These are phyloP conservation scores for Macaria liturata DNA, from an alignment of 2,888 invertebrate species.

Conservation along the genomic window DNA sequence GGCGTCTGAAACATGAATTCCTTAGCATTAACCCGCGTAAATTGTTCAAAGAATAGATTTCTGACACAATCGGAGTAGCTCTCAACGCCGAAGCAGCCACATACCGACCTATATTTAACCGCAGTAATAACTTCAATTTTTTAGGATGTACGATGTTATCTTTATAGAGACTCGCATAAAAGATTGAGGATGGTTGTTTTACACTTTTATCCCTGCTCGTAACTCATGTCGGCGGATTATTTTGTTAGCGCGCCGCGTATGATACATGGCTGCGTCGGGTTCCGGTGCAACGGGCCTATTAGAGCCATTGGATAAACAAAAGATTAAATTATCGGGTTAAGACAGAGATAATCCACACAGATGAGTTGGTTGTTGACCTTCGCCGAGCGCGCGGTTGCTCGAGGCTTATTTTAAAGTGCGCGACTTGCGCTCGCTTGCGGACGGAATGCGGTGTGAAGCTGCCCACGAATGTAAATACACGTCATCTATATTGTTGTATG, in stretches of 20 bases:
- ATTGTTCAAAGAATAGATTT: conserved; percentile 1
- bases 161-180: conserved; percentile 44
- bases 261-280: conserved; percentile 73
- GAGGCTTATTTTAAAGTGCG: conserved; percentile 39
- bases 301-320: conserved; percentile 79
- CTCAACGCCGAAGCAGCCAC: conserved; percentile 13
- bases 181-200: conserved; percentile 52
- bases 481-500: too few relatives aligned
- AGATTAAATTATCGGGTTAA: conserved; percentile 80
- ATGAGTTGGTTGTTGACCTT: conserved; percentile 79
- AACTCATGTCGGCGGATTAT: conserved; percentile 73
- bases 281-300: conserved; percentile 72
- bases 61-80: conserved; percentile 7
- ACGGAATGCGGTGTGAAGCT: too few relatives aligned
- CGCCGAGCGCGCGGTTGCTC: conserved; percentile 46
- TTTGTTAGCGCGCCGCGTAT: conserved; percentile 69
- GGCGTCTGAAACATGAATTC: too few relatives aligned
- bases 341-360: conserved; percentile 78
- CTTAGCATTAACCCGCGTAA: background rate
- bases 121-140: conserved; percentile 32
- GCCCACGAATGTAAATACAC: too few relatives aligned
- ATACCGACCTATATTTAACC: conserved; percentile 26
- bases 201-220: conserved; percentile 54
- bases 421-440: background rate
- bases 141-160: conserved; percentile 35